These are phyloP conservation scores for Hirtodrosophila histrioides DNA, from an alignment of 2,888 invertebrate species.

Conservation along the genomic window DNA sequence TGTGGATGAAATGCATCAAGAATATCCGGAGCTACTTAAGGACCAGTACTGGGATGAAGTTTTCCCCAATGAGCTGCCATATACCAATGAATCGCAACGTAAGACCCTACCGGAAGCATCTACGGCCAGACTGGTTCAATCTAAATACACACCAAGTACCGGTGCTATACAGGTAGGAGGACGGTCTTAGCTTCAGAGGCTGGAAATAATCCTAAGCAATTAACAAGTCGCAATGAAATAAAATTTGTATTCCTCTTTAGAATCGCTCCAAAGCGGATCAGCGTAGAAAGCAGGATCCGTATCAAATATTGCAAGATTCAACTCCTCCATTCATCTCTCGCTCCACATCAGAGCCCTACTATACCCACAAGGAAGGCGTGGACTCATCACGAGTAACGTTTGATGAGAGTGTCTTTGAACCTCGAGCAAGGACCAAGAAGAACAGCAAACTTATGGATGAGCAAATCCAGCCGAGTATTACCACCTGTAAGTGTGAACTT, in stretches of 20 bases:
- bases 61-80: conserved; percentile 92
- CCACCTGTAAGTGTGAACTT: conserved; percentile 38
- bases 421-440: neutral
- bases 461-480: conserved; percentile 4
- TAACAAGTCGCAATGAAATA: too few relatives aligned
- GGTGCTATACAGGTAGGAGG: neutral
- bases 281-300: neutral
- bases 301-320: neutral
- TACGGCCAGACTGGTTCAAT: conserved; percentile 88
- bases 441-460: neutral
- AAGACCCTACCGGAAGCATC: conserved; percentile 93
- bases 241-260: too few relatives aligned
- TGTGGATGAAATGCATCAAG: conserved; percentile 97
- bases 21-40: conserved; percentile 92
- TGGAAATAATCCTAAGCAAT: too few relatives aligned
- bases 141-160: neutral
- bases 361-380: neutral
- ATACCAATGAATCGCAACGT: conserved; percentile 90
- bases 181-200: too few relatives aligned
- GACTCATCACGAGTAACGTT: conserved; percentile 14
- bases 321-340: neutral
- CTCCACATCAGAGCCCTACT: conserved; percentile 16
- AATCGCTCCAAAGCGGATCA: too few relatives aligned
- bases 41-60: conserved; percentile 97
- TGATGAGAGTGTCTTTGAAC: neutral